Evolutionary conservation across 2,797 vertebrate species (phyloP), one percentile per base, ranked within the genome.

Genomic region (Sparus aurata): DNA sequence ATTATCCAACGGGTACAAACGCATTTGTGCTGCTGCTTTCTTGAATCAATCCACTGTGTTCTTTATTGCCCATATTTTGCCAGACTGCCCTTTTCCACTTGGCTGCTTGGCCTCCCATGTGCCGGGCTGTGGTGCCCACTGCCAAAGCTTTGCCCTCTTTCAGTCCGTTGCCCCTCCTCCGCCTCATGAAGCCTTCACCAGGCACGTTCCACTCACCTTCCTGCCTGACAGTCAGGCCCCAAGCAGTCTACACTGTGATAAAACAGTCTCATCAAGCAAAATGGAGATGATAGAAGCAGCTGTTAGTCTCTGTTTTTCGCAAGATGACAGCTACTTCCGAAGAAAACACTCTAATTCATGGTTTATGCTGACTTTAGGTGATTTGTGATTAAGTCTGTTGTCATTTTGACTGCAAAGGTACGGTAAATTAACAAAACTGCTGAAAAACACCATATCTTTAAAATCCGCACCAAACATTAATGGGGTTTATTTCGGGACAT

Each of bases 31-130:
- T 57, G 54, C 45, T 77, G 27, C 54, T 54, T 79, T 69, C n/a
- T 73, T n/a, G 34, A 53, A 79, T 80, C 41, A 74, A 43, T 76
- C 38, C 58, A 66, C 63, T 45, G 50, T 69, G 66, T 9, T 34
- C 23, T 64, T 85, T 61, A 18, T 50, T 64, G 20, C 25, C 52
- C 71, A 87, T 57, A 84, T 86, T 34, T 90, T 90, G 90, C 86
- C 93, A 95, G 91, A 92, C 87, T 91, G 93, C 79, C 72, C 89
- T 89, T 91, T 95, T 95, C 91, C 93, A 91, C 90, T 89, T 87
- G 90, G 85, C 75, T 94, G 91, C 84, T 59, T 71, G 73, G 77
- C 79, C 38, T 41, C 59, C 80, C 72, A 22, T 79, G 66, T 81
- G 77, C 82, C 90, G 81, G 78, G 75, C 86, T 85, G 80, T 59